Evolutionary conservation across 2,888 invertebrate genomes (phyloP).

Genomic region (Polia nebulosa): DNA sequence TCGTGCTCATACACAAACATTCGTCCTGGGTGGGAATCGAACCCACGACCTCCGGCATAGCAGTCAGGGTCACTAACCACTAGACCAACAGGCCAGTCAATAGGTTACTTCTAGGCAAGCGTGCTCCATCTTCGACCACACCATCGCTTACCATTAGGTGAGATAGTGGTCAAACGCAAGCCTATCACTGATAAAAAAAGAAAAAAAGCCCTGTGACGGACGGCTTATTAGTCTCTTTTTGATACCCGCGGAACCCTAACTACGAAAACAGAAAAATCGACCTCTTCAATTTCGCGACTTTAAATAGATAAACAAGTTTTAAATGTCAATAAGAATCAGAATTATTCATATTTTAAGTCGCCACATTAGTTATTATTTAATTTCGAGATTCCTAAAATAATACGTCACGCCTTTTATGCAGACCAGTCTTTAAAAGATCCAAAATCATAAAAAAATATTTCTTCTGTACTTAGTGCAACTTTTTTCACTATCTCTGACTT

Average conservation of each 20-base stretch:
- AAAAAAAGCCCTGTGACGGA: not conserved
- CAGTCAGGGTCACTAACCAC: no score
- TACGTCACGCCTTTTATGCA: constrained; percentile 6
- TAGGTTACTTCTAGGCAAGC: no score
- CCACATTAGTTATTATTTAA: not conserved
- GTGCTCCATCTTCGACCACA: no score
- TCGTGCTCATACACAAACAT: no score
- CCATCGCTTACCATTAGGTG: no score
- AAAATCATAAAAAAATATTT: constrained; percentile 11
- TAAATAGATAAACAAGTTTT: constrained; percentile 2
- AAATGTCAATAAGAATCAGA: not conserved
- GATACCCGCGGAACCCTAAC: not conserved
- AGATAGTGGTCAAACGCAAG: no score
- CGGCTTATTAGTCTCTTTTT: not conserved
- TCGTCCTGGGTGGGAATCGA: no score
- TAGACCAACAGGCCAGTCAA: no score
- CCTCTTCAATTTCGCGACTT: not conserved
- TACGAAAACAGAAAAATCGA: not conserved
- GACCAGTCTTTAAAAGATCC: not conserved
- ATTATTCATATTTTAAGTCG: not conserved
- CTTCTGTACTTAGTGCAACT: constrained; percentile 16
- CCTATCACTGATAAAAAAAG: no score
- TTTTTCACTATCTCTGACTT: constrained; percentile 1
- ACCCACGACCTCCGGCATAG: no score
- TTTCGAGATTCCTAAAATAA: constrained; percentile 38